phyloP scores from a whole-genome alignment of 64 coral and sea anemone genomes.

The Pocillopora verrucosa region DNA sequence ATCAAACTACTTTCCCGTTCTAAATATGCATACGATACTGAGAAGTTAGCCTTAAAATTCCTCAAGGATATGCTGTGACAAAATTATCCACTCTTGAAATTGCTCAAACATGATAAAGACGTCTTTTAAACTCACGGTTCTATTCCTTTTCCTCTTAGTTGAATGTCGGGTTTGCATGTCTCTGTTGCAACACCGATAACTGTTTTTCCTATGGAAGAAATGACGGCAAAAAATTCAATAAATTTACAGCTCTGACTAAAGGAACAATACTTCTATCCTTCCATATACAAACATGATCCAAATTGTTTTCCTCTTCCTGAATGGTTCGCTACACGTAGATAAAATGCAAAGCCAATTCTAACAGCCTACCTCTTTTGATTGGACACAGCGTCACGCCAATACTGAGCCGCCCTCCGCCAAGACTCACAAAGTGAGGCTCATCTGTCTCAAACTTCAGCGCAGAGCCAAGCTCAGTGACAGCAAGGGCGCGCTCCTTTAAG shows the following conservation, averaged over 20 bases:
- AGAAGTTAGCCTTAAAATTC: no score
- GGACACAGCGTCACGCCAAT: constrained; percentile 94
- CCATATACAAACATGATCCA: not conserved
- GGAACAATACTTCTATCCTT: not conserved
- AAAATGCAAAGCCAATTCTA: not conserved
- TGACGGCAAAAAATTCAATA: not conserved
- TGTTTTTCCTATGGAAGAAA: constrained; percentile 77
- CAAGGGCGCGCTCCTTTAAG: constrained; percentile 81
- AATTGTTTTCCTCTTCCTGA: not conserved
- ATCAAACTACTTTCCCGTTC: no score
- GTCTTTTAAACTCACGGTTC: constrained; percentile 65
- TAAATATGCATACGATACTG: no score
- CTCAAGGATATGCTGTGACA: no score
- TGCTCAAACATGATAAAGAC: no score
- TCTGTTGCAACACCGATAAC: constrained; percentile 90
- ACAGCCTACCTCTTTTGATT: constrained; percentile 81
- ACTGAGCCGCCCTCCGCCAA: constrained; percentile 90
- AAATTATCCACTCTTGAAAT: no score
- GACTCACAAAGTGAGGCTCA: constrained; percentile 95
- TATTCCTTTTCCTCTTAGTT: constrained; percentile 88
- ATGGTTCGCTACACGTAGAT: no score
- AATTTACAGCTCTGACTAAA: not conserved
- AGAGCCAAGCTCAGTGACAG: constrained; percentile 94
- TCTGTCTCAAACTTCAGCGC: constrained; percentile 97
- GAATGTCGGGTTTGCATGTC: constrained; percentile 89